A percentile compares a stretch with the other conserved stretches of the same genome.
These are phyloP conservation scores for Falcunculus frontatus DNA, from an alignment of 2,113 vertebrate genomes.

Conservation along the genomic window DNA sequence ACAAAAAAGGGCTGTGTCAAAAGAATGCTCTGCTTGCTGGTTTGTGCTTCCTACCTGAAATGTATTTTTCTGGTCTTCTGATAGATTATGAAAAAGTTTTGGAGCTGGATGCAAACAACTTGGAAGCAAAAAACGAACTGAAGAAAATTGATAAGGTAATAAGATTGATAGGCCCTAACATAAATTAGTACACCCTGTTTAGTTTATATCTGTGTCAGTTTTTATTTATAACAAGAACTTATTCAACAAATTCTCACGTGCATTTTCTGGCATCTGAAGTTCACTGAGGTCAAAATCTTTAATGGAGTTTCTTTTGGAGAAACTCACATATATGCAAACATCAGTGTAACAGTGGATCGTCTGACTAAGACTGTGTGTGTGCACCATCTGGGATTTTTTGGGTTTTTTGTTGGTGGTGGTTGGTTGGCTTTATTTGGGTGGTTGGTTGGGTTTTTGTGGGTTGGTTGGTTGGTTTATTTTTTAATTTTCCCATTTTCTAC, in stretches of 20 bases:
- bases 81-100: slow-evolving; percentile 91
- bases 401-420: not conserved
- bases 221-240: not conserved
- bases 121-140: slow-evolving; percentile 86
- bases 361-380: not conserved
- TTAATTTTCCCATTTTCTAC: not conserved
- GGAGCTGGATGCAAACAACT: slow-evolving; percentile 83
- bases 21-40: not conserved
- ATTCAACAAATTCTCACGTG: not conserved
- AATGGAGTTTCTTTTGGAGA: not conserved
- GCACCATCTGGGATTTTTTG: not conserved
- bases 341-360: not conserved
- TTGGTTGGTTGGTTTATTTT: not conserved
- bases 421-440: not conserved
- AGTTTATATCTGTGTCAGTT: not conserved
- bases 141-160: slow-evolving; percentile 84
- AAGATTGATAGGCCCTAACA: not conserved
- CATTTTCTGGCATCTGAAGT: not conserved
- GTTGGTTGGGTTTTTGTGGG: not conserved
- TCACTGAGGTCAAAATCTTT: not conserved
- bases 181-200: not conserved
- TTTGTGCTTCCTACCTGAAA: not conserved
- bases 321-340: not conserved
- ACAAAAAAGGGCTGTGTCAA: not conserved
- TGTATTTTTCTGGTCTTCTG: not conserved